Percentiles rank a stretch among this genome's conserved stretches.
Evolutionary conservation across 2,113 vertebrate genomes (phyloP).

Genomic region (Lota lota): DNA sequence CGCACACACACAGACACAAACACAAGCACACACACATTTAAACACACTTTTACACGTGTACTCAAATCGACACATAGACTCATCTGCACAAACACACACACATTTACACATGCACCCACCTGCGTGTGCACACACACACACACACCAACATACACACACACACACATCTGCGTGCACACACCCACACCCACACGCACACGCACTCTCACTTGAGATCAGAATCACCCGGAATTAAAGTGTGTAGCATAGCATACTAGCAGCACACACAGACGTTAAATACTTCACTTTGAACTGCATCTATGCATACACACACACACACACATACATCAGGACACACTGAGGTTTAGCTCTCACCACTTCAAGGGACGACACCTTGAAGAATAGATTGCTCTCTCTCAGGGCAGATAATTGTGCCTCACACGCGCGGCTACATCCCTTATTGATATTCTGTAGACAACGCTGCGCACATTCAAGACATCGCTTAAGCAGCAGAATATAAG

Average conservation of each 20-base stretch:
- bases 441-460: constrained; percentile 43
- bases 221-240: too few species aligned
- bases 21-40: background rate
- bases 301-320: too few species aligned
- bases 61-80: too few species aligned
- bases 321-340: too few species aligned
- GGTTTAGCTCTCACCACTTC: too few species aligned
- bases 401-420: constrained; percentile 19
- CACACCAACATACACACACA: too few species aligned
- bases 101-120: background rate
- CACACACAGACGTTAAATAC: too few species aligned
- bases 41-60: background rate
- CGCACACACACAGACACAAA: background rate
- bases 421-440: constrained; percentile 25
- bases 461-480: constrained; percentile 39
- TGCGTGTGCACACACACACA: background rate
- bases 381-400: constrained; percentile 9
- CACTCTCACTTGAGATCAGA: too few species aligned
- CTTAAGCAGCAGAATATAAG: constrained; percentile 48
- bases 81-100: background rate
- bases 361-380: too few species aligned
- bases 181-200: background rate
- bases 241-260: too few species aligned
- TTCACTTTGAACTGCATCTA: too few species aligned
- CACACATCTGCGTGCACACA: background rate